Percentiles rank a stretch among this genome's conserved stretches.
Conservation (phyloP, 2,888 invertebrate genomes). For the Polietes domitor region DNA sequence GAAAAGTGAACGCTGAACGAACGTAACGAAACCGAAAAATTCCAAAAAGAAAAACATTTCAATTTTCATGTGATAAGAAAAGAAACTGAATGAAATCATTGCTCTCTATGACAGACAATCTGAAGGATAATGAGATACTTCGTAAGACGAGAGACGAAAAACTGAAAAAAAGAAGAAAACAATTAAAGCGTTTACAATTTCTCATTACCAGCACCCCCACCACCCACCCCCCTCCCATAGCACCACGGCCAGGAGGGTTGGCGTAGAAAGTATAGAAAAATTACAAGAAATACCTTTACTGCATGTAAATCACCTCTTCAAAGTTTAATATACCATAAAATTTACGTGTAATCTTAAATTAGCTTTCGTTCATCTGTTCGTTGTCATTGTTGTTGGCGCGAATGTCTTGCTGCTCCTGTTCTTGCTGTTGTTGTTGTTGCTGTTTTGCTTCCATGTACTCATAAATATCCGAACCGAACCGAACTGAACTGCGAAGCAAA, state of each 20-base stretch:
- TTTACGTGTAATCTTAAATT: slow-evolving; percentile 68
- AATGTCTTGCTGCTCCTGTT: too few relatives aligned
- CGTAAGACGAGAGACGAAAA: too few relatives aligned
- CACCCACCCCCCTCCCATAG: too few relatives aligned
- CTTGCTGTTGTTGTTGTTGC: neutral
- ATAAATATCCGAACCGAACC: slow-evolving; percentile 28
- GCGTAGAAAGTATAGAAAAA: neutral
- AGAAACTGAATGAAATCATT: neutral
- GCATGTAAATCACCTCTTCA: slow-evolving; percentile 67
- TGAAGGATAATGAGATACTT: neutral
- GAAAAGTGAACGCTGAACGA: slow-evolving; percentile 22
- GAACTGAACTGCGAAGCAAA: slow-evolving; percentile 21
- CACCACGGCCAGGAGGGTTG: neutral
- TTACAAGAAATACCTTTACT: slow-evolving; percentile 58
- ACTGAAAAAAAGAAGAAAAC: neutral
- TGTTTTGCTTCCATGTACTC: slow-evolving; percentile 22
- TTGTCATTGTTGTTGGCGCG: neutral
- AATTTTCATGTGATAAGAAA: slow-evolving; percentile 12
- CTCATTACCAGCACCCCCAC: slow-evolving; percentile 28
- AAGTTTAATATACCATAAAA: slow-evolving; percentile 68
- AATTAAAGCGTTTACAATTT: slow-evolving; percentile 34
- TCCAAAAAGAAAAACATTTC: neutral
- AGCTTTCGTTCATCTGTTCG: slow-evolving; percentile 51
- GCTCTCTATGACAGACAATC: neutral
- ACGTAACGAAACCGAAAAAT: neutral